phyloP scores from a whole-genome alignment of 1,140 invertebrate species.

The Helicoverpa zea region DNA sequence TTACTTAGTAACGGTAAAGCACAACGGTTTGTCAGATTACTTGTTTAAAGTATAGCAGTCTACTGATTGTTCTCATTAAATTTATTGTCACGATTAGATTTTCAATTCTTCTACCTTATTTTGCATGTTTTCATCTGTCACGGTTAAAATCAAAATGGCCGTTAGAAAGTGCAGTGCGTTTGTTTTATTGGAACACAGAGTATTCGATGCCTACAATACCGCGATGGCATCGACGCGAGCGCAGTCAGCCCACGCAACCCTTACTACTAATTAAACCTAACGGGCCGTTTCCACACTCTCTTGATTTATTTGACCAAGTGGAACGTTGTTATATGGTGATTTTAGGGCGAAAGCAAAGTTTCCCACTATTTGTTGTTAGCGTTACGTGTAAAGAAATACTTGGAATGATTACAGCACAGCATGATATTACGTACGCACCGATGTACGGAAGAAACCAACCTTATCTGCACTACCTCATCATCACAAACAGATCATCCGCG shows the following conservation, averaged over 20 bases:
- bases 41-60: slow-evolving; percentile 5
- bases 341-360: slow-evolving; percentile 28
- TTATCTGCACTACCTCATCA: slow-evolving; percentile 65
- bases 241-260: slow-evolving; percentile 68
- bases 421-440: slow-evolving; percentile 19
- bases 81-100: slow-evolving; percentile 21
- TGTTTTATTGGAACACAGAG: slow-evolving; percentile 55
- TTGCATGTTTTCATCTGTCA: neutral
- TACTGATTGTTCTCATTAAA: neutral
- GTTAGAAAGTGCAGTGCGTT: slow-evolving; percentile 57
- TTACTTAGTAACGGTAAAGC: slow-evolving; percentile 17
- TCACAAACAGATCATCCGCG: slow-evolving; percentile 69
- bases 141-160: slow-evolving; percentile 28
- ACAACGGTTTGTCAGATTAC: slow-evolving; percentile 31
- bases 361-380: slow-evolving; percentile 7
- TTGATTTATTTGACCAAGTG: slow-evolving; percentile 67
- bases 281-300: slow-evolving; percentile 70
- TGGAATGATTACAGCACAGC: slow-evolving; percentile 4
- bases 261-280: slow-evolving; percentile 78
- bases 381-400: slow-evolving; percentile 12
- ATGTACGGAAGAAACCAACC: slow-evolving; percentile 61
- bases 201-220: slow-evolving; percentile 64
- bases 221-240: slow-evolving; percentile 57
- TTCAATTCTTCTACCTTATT: neutral
- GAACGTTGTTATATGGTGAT: slow-evolving; percentile 55